Conservation (phyloP, 1,140 invertebrate genomes). For the Diabrotica virgifera region DNA sequence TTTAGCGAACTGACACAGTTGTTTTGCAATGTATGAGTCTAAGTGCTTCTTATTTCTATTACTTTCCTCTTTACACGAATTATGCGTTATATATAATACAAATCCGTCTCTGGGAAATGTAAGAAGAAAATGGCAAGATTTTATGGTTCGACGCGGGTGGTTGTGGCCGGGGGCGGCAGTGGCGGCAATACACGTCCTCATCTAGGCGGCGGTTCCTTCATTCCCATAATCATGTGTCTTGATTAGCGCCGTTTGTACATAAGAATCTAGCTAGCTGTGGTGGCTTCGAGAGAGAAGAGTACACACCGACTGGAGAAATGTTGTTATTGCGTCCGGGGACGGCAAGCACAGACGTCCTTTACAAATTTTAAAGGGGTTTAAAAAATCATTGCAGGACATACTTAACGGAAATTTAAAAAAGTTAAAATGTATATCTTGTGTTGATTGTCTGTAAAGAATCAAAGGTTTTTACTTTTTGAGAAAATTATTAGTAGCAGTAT, state of each 20-base stretch:
- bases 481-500: too few relatives aligned
- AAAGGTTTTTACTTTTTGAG: too few relatives aligned
- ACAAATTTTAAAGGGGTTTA: background rate
- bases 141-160: slow-evolving; percentile 33
- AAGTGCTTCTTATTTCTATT: too few relatives aligned
- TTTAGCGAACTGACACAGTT: too few relatives aligned
- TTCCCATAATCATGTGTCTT: slow-evolving; percentile 49
- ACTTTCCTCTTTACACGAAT: too few relatives aligned
- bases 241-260: slow-evolving; percentile 50
- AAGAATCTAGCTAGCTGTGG: slow-evolving; percentile 43
- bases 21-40: too few relatives aligned
- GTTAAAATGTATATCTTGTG: too few relatives aligned
- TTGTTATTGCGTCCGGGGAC: slow-evolving; percentile 26
- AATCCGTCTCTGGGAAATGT: slow-evolving; percentile 6
- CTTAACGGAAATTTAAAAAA: too few relatives aligned
- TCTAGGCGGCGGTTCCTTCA: slow-evolving; percentile 28
- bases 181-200: slow-evolving; percentile 41
- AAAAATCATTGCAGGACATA: too few relatives aligned
- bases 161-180: slow-evolving; percentile 21
- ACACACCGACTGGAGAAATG: slow-evolving; percentile 22
- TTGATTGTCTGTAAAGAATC: too few relatives aligned
- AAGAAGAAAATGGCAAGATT: slow-evolving; percentile 33
- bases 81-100: background rate
- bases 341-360: slow-evolving; percentile 11
- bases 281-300: slow-evolving; percentile 19